Evolutionary conservation across 2,888 invertebrate species (phyloP).

Genomic region (Orthonevra nobilis): DNA sequence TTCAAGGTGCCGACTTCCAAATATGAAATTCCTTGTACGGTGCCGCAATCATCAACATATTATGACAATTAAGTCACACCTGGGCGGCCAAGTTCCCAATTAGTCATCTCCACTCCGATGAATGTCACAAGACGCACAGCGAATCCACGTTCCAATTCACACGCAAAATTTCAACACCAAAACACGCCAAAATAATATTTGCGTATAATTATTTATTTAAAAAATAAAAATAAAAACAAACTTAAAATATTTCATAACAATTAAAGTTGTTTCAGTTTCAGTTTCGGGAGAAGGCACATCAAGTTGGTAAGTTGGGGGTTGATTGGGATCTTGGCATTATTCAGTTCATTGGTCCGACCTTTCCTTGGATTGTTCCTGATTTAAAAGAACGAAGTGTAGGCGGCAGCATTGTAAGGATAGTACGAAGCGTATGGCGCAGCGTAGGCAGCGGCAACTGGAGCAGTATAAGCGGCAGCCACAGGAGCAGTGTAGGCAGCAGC

Average conservation of each 20-base stretch:
- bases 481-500: constrained; percentile 73
- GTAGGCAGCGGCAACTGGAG: constrained; percentile 73
- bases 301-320: no score
- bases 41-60: no score
- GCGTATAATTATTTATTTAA: constrained; percentile 55
- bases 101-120: no score
- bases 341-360: constrained; percentile 33
- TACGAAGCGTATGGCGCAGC: constrained; percentile 54
- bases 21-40: no score
- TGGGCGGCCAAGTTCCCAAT: no score
- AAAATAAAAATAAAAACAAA: constrained; percentile 43
- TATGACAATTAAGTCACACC: no score
- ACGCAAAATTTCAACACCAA: no score
- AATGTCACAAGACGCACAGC: no score
- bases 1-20: no score
- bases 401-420: constrained; percentile 48
- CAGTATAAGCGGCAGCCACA: constrained; percentile 73
- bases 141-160: no score
- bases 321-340: constrained; percentile 32
- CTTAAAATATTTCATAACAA: constrained; percentile 1
- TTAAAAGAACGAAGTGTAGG: constrained; percentile 75
- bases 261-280: constrained; percentile 5
- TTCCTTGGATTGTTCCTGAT: background rate
- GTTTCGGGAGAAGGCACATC: constrained; percentile 8
- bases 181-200: no score